Conservation (phyloP, 2,113 vertebrate genomes). For the Marmota flaviventris region DNA sequence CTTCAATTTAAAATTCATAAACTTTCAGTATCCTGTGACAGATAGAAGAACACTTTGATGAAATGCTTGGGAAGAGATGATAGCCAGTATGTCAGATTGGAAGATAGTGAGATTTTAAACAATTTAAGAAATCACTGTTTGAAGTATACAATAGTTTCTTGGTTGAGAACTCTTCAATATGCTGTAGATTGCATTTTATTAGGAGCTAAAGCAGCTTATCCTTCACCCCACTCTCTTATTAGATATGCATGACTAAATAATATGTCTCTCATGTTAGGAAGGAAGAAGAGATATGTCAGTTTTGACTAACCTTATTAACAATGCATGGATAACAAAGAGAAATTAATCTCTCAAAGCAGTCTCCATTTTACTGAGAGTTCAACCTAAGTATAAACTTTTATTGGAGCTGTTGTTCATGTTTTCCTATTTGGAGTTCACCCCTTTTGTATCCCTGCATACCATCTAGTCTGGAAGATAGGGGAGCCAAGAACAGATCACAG, state of each 20-base stretch:
- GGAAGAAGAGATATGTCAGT: conserved; percentile 24
- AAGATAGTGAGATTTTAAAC: conserved; percentile 56
- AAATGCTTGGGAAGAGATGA: conserved; percentile 39
- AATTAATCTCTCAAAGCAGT: conserved; percentile 50
- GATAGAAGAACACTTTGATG: conserved; percentile 33
- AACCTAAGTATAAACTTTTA: conserved; percentile 33
- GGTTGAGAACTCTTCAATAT: conserved; percentile 37
- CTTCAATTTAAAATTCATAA: conserved; percentile 39
- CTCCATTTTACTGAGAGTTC: conserved; percentile 54
- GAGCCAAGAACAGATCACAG: conserved; percentile 21
- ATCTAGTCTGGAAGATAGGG: neutral
- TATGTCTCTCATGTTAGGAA: conserved; percentile 12
- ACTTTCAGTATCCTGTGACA: conserved; percentile 29
- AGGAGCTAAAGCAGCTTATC: neutral
- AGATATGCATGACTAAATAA: conserved; percentile 33
- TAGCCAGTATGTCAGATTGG: neutral
- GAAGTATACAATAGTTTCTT: conserved; percentile 35
- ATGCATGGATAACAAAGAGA: conserved; percentile 43
- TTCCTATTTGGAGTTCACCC: conserved; percentile 7
- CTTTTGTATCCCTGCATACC: conserved; percentile 15
- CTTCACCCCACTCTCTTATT: neutral
- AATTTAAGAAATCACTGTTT: conserved; percentile 49
- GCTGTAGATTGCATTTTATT: conserved; percentile 43
- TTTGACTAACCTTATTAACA: conserved; percentile 51
- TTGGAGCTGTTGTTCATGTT: neutral